phyloP scores from a whole-genome alignment of 2,113 vertebrate genomes.

The Arvicanthis niloticus region DNA sequence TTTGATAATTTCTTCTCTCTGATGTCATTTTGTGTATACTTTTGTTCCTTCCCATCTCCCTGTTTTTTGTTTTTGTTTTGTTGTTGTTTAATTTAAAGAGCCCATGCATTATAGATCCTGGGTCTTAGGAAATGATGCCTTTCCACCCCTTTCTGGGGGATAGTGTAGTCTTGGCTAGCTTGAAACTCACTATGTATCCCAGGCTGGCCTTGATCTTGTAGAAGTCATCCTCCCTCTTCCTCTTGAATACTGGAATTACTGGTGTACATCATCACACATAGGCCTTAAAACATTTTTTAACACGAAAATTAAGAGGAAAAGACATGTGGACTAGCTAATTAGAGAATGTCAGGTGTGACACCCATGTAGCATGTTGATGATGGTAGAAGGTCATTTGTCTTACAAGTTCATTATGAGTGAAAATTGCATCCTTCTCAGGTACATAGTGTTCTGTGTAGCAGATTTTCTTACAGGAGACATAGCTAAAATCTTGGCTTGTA shows the following conservation, averaged over 20 bases:
- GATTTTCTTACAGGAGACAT: background rate
- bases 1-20: background rate
- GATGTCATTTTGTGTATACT: background rate
- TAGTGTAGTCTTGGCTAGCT: background rate
- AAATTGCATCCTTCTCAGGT: background rate
- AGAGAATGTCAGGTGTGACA: too few relatives aligned
- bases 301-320: background rate
- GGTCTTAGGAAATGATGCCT: background rate
- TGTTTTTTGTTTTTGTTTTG: background rate
- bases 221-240: background rate
- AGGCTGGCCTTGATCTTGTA: background rate
- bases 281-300: background rate
- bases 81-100: background rate
- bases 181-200: background rate
- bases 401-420: background rate
- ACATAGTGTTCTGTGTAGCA: background rate
- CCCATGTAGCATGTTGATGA: background rate
- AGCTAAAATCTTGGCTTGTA: background rate
- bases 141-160: too few relatives aligned
- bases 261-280: background rate
- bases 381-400: background rate
- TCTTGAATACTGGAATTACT: background rate
- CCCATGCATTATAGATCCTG: background rate
- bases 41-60: background rate
- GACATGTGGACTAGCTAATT: background rate